Percentiles rank a stretch among this genome's conserved stretches.
Evolutionary conservation across 2,797 vertebrate species (phyloP).

Genomic region (Eremophila alpestris): DNA sequence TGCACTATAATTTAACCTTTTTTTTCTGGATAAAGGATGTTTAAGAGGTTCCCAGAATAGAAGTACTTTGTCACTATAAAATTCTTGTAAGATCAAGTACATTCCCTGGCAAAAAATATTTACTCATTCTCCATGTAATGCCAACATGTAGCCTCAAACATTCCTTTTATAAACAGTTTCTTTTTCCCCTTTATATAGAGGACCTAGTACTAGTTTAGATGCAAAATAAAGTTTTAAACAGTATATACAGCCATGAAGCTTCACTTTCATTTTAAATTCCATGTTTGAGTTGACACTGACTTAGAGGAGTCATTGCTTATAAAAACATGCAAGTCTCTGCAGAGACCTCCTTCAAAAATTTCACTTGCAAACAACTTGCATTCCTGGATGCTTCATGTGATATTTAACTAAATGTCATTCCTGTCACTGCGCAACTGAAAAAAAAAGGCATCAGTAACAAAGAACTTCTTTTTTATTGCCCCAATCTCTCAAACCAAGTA

Average conservation of each 20-base stretch:
- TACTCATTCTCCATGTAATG: not conserved
- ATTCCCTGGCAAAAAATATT: not conserved
- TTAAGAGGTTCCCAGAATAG: not conserved
- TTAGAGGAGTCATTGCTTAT: not conserved
- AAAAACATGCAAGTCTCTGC: not conserved
- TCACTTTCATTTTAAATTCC: conserved; percentile 9
- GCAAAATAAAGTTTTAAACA: conserved; percentile 1
- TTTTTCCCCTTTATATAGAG: not conserved
- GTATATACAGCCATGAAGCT: not conserved
- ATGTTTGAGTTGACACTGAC: not conserved
- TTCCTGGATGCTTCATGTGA: not conserved
- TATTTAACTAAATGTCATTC: not conserved
- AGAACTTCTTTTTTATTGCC: not conserved
- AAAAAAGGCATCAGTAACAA: not conserved
- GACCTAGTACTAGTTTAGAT: not conserved
- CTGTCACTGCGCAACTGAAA: not conserved
- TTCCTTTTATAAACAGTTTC: not conserved
- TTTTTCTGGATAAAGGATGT: conserved; percentile 13
- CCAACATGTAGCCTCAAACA: not conserved
- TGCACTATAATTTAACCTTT: conserved; percentile 32
- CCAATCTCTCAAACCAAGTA: not conserved
- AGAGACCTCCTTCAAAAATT: not conserved
- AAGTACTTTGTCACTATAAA: conserved; percentile 10
- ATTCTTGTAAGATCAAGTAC: not conserved
- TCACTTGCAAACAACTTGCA: not conserved